phyloP scores from a whole-genome alignment of 2,113 vertebrate genomes.

The Circaetus cinerascens region DNA sequence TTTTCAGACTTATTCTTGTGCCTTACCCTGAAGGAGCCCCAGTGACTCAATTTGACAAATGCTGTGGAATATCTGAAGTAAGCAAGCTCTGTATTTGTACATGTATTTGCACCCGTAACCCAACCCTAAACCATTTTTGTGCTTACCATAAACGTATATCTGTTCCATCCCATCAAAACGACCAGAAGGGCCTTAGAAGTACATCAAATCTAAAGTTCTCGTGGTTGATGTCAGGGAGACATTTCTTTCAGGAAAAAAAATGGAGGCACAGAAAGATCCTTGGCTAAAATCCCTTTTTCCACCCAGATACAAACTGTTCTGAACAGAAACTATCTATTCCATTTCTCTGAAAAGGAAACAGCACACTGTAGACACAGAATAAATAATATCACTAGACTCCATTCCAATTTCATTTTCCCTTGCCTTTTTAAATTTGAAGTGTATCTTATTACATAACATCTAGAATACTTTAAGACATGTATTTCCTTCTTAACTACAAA shows the following conservation, averaged over 20 bases:
- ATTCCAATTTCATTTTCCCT: neutral
- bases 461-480: neutral
- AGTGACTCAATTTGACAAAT: neutral
- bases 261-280: neutral
- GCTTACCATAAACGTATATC: neutral
- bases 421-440: neutral
- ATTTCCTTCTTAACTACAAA: neutral
- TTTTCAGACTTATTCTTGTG: neutral
- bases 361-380: neutral
- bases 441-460: neutral
- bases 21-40: neutral
- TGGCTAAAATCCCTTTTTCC: constrained; percentile 38
- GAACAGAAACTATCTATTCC: constrained; percentile 33
- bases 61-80: neutral
- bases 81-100: neutral
- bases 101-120: neutral
- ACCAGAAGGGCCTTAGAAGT: neutral
- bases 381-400: neutral
- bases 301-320: constrained; percentile 49
- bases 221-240: neutral
- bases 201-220: neutral
- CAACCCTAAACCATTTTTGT: neutral
- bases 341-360: constrained; percentile 19
- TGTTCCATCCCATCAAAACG: neutral
- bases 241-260: neutral